Evolutionary conservation across 1,140 invertebrate species (phyloP).

Genomic region (Nephotettix cincticeps): DNA sequence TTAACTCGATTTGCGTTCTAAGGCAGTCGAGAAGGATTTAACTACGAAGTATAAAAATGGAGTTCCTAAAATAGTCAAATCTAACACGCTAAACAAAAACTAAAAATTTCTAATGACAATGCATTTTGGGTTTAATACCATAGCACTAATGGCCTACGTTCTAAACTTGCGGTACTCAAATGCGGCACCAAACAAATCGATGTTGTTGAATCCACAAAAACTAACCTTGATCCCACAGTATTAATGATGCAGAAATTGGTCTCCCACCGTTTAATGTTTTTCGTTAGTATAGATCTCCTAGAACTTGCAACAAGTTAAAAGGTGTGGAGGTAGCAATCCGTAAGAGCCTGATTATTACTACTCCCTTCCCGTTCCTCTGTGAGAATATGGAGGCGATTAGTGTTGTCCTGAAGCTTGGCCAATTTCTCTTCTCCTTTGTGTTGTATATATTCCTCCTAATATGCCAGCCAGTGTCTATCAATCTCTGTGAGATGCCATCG

Average conservation of each 20-base stretch:
- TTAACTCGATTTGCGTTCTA: not conserved
- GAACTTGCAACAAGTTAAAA: not conserved
- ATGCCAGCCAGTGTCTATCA: not conserved
- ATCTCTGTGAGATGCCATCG: not conserved
- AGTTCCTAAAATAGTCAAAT: not conserved
- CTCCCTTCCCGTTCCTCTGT: too few species aligned
- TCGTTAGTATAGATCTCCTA: not conserved
- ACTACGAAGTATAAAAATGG: conserved; percentile 4
- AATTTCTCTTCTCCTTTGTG: not conserved
- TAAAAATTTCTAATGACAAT: not conserved
- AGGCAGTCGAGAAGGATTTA: not conserved
- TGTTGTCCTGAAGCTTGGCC: not conserved
- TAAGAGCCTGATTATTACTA: not conserved
- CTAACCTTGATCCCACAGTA: not conserved
- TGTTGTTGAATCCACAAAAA: not conserved
- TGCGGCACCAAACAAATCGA: not conserved
- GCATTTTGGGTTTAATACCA: not conserved
- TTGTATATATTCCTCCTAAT: not conserved
- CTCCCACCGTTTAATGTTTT: not conserved
- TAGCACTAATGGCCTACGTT: not conserved
- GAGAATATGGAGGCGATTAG: not conserved
- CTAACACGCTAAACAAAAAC: not conserved
- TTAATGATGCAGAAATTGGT: conserved; percentile 3
- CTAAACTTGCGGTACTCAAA: not conserved
- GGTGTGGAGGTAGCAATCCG: not conserved